These are phyloP conservation scores for Mesorhabditis sp. DNA, from an alignment of 2,888 invertebrate species.

Conservation along the genomic window DNA sequence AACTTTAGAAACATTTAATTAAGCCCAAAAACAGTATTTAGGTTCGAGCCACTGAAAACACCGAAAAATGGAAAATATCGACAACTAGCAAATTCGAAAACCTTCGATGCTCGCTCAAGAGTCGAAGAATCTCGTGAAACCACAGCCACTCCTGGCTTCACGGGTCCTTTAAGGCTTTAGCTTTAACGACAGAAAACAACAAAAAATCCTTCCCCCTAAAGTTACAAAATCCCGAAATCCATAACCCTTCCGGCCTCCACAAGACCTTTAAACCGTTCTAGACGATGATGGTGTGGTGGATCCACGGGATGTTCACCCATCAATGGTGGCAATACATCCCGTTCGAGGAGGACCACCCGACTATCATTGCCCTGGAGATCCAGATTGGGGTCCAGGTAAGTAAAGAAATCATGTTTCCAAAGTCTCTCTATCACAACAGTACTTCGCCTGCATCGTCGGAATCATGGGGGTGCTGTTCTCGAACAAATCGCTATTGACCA, in stretches of 20 bases:
- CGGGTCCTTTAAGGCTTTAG: too few species aligned
- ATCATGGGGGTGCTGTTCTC: conserved; percentile 21
- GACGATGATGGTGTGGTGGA: background rate
- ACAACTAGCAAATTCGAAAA: too few species aligned
- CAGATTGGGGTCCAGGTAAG: conserved; percentile 8
- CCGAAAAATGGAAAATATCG: too few species aligned
- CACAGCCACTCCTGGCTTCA: too few species aligned
- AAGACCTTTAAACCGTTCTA: background rate
- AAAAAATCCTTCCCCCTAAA: background rate
- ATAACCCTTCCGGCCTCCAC: too few species aligned
- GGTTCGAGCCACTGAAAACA: too few species aligned
- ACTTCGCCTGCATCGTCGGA: conserved; percentile 19
- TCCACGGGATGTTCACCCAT: background rate
- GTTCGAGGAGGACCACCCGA: conserved; percentile 5
- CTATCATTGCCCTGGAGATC: conserved; percentile 8
- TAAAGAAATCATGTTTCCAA: background rate
- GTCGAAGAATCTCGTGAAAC: too few species aligned
- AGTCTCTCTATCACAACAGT: conserved; percentile 12
- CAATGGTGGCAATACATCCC: conserved; percentile 3
- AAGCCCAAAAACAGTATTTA: too few species aligned
- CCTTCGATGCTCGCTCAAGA: too few species aligned
- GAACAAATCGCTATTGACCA: conserved; percentile 8
- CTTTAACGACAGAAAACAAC: too few species aligned
- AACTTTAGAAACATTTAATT: too few species aligned
- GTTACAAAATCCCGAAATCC: background rate